phyloP scores from a whole-genome alignment of 2,888 invertebrate species.

The Oscheius myriophilus region DNA sequence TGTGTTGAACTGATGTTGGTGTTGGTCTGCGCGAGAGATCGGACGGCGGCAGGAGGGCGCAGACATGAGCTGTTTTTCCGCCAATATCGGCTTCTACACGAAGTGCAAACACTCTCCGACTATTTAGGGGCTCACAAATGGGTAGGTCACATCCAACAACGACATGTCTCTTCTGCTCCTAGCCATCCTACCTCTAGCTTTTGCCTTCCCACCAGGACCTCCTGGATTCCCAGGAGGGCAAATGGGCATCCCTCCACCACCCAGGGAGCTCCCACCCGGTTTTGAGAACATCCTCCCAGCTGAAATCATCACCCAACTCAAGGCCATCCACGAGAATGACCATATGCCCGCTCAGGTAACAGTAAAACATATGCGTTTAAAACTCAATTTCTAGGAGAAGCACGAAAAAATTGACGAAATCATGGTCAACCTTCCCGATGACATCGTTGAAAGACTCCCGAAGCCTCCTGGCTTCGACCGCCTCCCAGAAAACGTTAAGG shows the following conservation, averaged over 20 bases:
- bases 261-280: slow-evolving; percentile 59
- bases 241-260: slow-evolving; percentile 25
- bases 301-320: slow-evolving; percentile 57
- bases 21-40: slow-evolving; percentile 4
- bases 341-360: slow-evolving; percentile 27
- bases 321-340: slow-evolving; percentile 55
- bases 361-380: background rate
- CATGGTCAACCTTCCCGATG: slow-evolving; percentile 62
- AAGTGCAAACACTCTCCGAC: slow-evolving; percentile 26
- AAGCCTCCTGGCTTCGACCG: slow-evolving; percentile 64
- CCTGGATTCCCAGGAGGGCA: slow-evolving; percentile 12
- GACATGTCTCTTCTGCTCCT: slow-evolving; percentile 24
- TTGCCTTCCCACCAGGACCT: slow-evolving; percentile 27
- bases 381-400: slow-evolving; percentile 45
- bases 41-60: slow-evolving; percentile 17
- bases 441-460: slow-evolving; percentile 62
- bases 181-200: slow-evolving; percentile 18
- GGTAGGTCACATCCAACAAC: background rate
- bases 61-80: slow-evolving; percentile 30
- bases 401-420: slow-evolving; percentile 63
- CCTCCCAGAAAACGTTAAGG: slow-evolving; percentile 57
- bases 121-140: background rate
- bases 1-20: slow-evolving; percentile 20
- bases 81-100: slow-evolving; percentile 27
- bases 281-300: slow-evolving; percentile 61